Evolutionary conservation across 2,888 invertebrate genomes (phyloP), one percentile per base, ranked within the genome.

Genomic region (Pardosa pseudoannulata): DNA sequence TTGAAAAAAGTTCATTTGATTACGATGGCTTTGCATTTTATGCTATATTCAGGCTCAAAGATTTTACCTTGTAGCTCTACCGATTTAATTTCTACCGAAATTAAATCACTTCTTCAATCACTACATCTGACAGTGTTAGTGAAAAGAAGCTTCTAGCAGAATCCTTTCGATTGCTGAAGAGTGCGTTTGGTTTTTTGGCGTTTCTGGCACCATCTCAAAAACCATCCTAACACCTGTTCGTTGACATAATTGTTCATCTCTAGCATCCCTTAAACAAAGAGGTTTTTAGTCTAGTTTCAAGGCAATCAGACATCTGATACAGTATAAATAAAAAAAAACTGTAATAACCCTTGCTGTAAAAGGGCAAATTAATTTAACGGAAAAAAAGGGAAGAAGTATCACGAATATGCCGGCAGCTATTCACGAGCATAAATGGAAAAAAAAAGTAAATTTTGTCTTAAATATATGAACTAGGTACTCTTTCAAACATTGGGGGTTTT

Each of bases 311-410:
- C 31, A 67, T 32, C 67, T 31, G 32, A 67, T 32, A 32, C 31
- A 65, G 19, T 32, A 28, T 19, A 29, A 32, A 19, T 16, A 41
- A 75, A 70, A 32, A 23, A 31, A 31, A 36, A 19, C 29, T 23
- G 32, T 76, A 83, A 83, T 72, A 83, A 83, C 82, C 82, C 82
- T 83, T 83, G 76, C 82, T 65, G 71, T 32, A 32, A 36, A 62
- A 32, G 65, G 23, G 19, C 29, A 65, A 65, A 72, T 64, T 72
- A 70, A 76, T 82, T 82, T 70, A 71, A 76, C 64, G n/a, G 27
- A 27, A 19, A 31, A 41, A 70, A 76, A 46, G n/a, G n/a, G n/a
- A n/a, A 79, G 19, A 56, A 23, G 5, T 81, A 65, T 81, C 81
- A 81, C 81, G 81, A 81, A 39, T 62, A n/a, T 11, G 56, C 67